Conservation (phyloP, 2,113 vertebrate genomes). For the Leucopsar rothschildi region DNA sequence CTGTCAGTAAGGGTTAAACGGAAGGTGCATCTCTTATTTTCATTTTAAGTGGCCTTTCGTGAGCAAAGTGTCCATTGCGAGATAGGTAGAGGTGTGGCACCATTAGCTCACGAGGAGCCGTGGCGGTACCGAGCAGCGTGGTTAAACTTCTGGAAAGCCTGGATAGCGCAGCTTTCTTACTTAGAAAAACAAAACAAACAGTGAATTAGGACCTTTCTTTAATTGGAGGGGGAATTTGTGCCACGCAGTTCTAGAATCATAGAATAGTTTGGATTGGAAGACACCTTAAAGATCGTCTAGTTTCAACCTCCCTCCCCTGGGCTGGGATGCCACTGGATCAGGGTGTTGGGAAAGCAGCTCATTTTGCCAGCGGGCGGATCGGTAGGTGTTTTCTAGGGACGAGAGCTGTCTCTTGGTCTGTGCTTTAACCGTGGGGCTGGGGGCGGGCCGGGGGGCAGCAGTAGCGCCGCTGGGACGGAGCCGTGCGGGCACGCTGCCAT, state of each 20-base stretch:
- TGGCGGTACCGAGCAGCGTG: background rate
- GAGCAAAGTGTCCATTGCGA: accelerated
- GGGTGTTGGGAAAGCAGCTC: background rate
- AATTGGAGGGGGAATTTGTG: background rate
- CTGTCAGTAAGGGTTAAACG: background rate
- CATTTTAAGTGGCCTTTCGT: background rate
- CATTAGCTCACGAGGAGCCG: background rate
- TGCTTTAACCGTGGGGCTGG: background rate
- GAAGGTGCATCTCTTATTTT: background rate
- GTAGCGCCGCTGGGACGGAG: accelerated
- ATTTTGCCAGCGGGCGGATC: background rate
- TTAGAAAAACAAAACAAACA: background rate
- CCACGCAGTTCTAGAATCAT: background rate
- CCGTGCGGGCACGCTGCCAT: accelerated
- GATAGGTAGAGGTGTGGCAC: background rate
- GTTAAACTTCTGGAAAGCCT: background rate
- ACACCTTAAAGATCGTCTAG: background rate
- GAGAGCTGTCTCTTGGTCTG: background rate
- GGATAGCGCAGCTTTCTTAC: background rate
- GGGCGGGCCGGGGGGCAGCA: background rate
- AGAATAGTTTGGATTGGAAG: background rate
- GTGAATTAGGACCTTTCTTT: background rate
- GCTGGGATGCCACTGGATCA: background rate
- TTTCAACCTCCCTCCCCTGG: background rate
- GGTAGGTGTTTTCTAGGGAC: accelerated